Percentiles rank a stretch among this genome's conserved stretches.
Conservation (phyloP, 2,797 vertebrate species). For the Pterois miles region DNA sequence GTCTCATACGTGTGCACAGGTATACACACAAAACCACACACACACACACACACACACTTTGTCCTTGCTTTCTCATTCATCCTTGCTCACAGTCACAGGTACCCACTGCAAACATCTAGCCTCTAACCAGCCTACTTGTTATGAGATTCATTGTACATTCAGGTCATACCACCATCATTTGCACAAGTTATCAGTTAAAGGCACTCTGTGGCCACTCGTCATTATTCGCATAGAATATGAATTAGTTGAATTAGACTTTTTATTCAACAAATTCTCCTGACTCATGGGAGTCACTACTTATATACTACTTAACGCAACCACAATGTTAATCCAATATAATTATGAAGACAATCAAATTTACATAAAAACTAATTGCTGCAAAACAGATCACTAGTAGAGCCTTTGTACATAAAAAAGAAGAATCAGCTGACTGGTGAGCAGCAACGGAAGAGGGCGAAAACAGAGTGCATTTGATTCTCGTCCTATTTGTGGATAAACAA, state of each 20-base stretch:
- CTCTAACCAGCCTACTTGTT: conserved; percentile 41
- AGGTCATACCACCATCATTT: neutral
- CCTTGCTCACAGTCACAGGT: conserved; percentile 65
- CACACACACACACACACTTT: conserved; percentile 59
- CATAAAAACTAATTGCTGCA: conserved; percentile 26
- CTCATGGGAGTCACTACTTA: conserved; percentile 5
- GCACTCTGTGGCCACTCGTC: neutral
- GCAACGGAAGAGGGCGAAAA: conserved; percentile 8
- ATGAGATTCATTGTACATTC: conserved; percentile 24
- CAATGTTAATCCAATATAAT: conserved; percentile 18
- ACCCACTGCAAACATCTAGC: conserved; percentile 45
- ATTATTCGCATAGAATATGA: conserved; percentile 37
- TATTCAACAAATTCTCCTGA: conserved; percentile 16
- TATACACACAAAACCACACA: conserved; percentile 62
- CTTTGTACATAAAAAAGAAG: conserved; percentile 15
- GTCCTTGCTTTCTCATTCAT: conserved; percentile 77
- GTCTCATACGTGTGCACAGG: conserved; percentile 75
- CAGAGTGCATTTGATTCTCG: conserved; percentile 29
- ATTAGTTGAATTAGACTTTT: conserved; percentile 24
- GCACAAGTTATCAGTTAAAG: neutral
- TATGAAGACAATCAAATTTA: conserved; percentile 37
- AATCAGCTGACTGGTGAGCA: conserved; percentile 59
- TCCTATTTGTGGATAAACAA: conserved; percentile 77
- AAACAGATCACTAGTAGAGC: conserved; percentile 31
- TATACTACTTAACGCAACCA: conserved; percentile 1